phyloP scores from a whole-genome alignment of 37 sponge, comb jelly and placozoan genomes.

The Amphimedon queenslandica region DNA sequence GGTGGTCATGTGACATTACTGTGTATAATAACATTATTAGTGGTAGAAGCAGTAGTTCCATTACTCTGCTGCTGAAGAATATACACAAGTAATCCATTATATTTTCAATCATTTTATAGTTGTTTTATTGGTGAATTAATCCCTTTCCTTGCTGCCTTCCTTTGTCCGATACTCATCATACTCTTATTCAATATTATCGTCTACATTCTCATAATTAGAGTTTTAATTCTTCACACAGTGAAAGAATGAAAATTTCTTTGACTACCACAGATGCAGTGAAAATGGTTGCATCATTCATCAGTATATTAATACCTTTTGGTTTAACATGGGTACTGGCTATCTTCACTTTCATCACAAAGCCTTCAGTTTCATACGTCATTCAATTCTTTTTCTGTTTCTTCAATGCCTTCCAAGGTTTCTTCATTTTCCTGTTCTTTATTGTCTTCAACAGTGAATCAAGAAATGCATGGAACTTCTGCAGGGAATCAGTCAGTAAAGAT shows the following conservation, averaged over 20 bases:
- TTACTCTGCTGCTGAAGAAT: too few relatives aligned
- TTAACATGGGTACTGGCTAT: neutral
- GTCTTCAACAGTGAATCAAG: conserved; percentile 4
- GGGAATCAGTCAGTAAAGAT: too few relatives aligned
- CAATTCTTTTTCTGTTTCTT: conserved; percentile 19
- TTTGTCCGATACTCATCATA: neutral
- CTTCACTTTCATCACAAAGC: neutral
- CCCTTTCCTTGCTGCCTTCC: neutral
- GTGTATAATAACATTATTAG: too few relatives aligned
- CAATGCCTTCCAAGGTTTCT: conserved; percentile 31
- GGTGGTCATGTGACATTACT: too few relatives aligned
- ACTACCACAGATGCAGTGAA: too few relatives aligned
- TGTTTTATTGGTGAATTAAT: neutral
- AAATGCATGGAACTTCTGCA: conserved; percentile 20
- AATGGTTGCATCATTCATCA: neutral
- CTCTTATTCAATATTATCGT: neutral
- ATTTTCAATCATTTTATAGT: neutral
- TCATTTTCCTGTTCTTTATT: conserved; percentile 29
- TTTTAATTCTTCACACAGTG: neutral
- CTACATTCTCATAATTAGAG: neutral
- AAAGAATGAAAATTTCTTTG: too few relatives aligned
- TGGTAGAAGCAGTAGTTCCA: too few relatives aligned
- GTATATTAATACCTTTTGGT: neutral
- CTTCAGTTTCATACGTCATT: neutral
- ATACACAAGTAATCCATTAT: too few relatives aligned